Evolutionary conservation across 1,140 invertebrate species (phyloP).

Genomic region (Araneus ventricosus): DNA sequence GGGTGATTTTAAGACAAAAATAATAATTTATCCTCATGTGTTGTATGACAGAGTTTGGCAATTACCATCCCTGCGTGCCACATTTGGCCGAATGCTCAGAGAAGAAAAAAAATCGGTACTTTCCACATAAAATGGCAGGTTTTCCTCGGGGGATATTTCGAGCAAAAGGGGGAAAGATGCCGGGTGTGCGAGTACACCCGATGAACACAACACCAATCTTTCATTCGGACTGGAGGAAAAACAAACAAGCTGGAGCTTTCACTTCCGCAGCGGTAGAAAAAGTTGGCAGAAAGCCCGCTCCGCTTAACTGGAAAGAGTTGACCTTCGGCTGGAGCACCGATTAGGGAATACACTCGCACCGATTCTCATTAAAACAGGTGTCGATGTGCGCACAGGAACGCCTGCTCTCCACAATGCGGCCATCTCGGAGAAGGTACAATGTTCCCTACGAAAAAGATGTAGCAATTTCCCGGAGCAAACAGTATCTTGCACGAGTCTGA

Average conservation of each 20-base stretch:
- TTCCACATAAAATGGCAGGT: not conserved
- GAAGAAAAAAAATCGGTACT: not conserved
- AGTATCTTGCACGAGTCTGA: too few species aligned
- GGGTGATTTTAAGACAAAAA: too few species aligned
- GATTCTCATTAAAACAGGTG: constrained; percentile 15
- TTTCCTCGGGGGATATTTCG: not conserved
- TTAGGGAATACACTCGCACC: not conserved
- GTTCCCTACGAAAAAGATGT: too few species aligned
- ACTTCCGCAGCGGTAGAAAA: constrained; percentile 42
- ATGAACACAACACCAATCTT: not conserved
- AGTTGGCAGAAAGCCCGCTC: constrained; percentile 36
- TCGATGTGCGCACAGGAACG: not conserved
- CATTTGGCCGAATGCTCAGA: not conserved
- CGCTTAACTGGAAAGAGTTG: not conserved
- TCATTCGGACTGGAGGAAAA: not conserved
- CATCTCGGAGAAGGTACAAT: too few species aligned
- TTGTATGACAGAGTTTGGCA: too few species aligned
- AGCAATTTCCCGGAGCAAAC: too few species aligned
- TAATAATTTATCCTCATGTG: too few species aligned
- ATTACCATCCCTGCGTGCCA: not conserved
- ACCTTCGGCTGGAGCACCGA: constrained; percentile 28
- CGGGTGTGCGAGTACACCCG: not conserved
- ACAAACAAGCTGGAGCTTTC: not conserved
- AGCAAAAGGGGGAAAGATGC: not conserved
- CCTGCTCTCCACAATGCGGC: too few species aligned